Percentiles rank a stretch among this genome's conserved stretches.
These are phyloP conservation scores for Columbina picui DNA, from an alignment of 2,113 vertebrate species.

Conservation along the genomic window DNA sequence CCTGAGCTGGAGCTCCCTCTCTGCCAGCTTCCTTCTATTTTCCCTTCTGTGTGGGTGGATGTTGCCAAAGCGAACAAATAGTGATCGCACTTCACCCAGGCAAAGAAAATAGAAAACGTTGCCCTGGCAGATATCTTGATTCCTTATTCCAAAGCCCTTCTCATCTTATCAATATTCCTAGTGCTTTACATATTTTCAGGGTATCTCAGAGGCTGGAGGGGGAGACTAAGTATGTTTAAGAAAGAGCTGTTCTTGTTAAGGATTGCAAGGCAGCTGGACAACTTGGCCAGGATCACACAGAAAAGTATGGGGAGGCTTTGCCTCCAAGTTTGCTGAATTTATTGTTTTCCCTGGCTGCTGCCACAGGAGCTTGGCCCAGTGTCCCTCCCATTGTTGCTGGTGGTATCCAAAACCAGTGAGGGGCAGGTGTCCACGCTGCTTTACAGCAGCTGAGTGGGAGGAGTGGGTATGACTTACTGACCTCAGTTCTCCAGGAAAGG, in stretches of 20 bases:
- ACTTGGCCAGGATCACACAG: not conserved
- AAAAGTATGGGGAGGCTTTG: not conserved
- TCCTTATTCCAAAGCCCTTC: not conserved
- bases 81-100: not conserved
- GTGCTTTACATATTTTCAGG: not conserved
- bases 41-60: conserved; percentile 28
- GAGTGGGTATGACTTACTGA: not conserved
- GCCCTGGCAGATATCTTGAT: not conserved
- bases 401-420: not conserved
- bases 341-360: not conserved
- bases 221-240: not conserved
- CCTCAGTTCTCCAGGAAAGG: not conserved
- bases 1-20: not conserved
- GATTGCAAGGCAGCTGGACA: not conserved
- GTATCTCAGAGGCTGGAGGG: not conserved
- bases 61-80: not conserved
- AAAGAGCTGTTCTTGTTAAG: not conserved
- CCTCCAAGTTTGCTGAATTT: not conserved
- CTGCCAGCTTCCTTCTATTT: conserved; percentile 49
- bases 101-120: conserved; percentile 34
- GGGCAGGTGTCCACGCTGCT: accelerated
- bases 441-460: not conserved
- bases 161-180: conserved; percentile 23
- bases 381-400: not conserved
- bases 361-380: accelerated